A percentile compares a stretch with the other conserved stretches of the same genome.
These are phyloP conservation scores for Microcebus lehilahytsara DNA, from an alignment of 2,113 vertebrate species.

Conservation along the genomic window DNA sequence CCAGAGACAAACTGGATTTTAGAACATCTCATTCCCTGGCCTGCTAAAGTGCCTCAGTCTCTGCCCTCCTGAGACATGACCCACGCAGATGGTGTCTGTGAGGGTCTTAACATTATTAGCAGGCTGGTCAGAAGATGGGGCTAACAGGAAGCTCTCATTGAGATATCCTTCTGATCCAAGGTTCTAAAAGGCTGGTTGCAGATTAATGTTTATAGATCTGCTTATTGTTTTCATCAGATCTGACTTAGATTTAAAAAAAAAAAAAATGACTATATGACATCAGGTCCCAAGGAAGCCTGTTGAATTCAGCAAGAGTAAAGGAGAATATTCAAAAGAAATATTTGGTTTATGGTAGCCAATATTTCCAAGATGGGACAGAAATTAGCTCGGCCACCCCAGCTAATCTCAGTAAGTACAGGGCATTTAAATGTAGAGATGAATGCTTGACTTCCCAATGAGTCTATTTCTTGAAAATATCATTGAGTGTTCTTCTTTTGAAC, in stretches of 20 bases:
- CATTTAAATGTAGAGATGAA: neutral
- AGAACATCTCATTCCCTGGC: neutral
- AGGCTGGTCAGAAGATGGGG: constrained; percentile 4
- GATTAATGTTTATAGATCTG: neutral
- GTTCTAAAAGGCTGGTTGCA: neutral
- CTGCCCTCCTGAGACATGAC: neutral
- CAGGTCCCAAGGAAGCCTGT: neutral
- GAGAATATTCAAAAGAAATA: neutral
- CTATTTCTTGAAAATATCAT: neutral
- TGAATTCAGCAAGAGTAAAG: constrained; percentile 42
- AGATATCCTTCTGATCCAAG: neutral
- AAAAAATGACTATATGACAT: neutral
- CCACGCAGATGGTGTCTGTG: neutral
- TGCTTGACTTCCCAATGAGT: neutral
- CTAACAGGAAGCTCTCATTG: neutral
- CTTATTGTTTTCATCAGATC: constrained; percentile 22
- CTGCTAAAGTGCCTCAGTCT: neutral
- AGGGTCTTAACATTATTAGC: neutral
- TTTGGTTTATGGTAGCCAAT: constrained; percentile 35
- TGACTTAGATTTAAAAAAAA: constrained; percentile 30
- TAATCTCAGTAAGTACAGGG: constrained; percentile 73
- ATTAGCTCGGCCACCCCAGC: constrained; percentile 51
- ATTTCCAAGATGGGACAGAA: constrained; percentile 71
- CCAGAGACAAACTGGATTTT: neutral
- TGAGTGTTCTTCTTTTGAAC: neutral